Percentiles rank a stretch among this genome's conserved stretches.
Conservation (phyloP, 2,797 vertebrate genomes). For the Cyclopterus lumpus region DNA sequence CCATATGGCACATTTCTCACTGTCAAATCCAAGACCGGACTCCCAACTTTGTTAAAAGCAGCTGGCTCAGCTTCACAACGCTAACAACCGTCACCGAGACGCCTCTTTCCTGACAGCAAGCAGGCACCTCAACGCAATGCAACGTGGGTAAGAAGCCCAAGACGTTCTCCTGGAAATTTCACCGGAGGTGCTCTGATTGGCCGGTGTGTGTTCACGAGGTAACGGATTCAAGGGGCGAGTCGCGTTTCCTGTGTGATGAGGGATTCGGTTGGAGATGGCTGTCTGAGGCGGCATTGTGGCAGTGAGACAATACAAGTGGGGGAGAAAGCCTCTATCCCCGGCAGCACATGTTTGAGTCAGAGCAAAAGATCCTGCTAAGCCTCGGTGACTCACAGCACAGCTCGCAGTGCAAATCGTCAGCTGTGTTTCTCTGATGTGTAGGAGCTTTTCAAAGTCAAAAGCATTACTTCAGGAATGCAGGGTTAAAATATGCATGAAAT, state of each 20-base stretch:
- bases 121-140: constrained; percentile 58
- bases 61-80: constrained; percentile 77
- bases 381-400: constrained; percentile 80
- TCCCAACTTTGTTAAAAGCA: constrained; percentile 60
- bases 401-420: constrained; percentile 78
- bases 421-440: constrained; percentile 75
- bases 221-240: constrained; percentile 57
- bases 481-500: constrained; percentile 70
- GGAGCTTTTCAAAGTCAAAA: constrained; percentile 77
- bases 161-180: constrained; percentile 46
- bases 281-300: constrained; percentile 70
- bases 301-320: constrained; percentile 71
- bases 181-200: constrained; percentile 56
- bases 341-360: constrained; percentile 82
- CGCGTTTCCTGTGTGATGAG: constrained; percentile 51
- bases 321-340: constrained; percentile 72
- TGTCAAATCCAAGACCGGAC: constrained; percentile 58
- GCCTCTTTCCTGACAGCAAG: constrained; percentile 59
- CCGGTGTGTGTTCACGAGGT: constrained; percentile 29
- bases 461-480: constrained; percentile 73
- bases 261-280: constrained; percentile 62
- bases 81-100: constrained; percentile 76
- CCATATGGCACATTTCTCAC: constrained; percentile 58
- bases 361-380: constrained; percentile 83
- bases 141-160: constrained; percentile 72